Evolutionary conservation across 2,888 invertebrate species (phyloP).

Genomic region (Mesochorus sp.): DNA sequence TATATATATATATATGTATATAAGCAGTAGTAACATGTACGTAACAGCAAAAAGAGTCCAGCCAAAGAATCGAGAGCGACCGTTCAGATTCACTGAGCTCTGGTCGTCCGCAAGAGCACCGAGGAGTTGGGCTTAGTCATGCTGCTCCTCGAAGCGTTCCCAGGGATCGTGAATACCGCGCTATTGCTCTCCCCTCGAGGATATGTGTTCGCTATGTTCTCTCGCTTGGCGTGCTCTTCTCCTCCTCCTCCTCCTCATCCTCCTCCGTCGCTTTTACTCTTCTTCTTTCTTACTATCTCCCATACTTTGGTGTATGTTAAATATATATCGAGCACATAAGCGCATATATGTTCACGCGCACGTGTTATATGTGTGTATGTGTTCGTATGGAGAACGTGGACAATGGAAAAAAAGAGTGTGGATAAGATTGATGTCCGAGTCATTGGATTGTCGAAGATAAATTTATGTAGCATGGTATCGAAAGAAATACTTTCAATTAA

Average conservation of each 20-base stretch:
- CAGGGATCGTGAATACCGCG: constrained; percentile 65
- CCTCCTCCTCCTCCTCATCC: not conserved
- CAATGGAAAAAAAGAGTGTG: constrained; percentile 15
- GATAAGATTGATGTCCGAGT: constrained; percentile 11
- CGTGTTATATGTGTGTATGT: too few species aligned
- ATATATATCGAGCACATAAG: constrained; percentile 7
- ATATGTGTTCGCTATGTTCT: constrained; percentile 55
- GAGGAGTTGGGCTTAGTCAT: constrained; percentile 66
- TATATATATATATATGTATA: not conserved
- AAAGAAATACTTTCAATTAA: too few species aligned
- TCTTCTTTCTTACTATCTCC: constrained; percentile 12
- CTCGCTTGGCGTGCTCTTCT: constrained; percentile 13
- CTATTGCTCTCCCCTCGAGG: constrained; percentile 46
- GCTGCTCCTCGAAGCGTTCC: constrained; percentile 66
- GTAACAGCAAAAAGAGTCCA: constrained; percentile 44
- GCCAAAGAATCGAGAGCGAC: constrained; percentile 57
- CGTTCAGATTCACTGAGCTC: constrained; percentile 61
- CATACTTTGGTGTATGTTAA: constrained; percentile 8
- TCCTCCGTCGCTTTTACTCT: constrained; percentile 6
- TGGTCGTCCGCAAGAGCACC: constrained; percentile 56
- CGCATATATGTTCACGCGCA: constrained; percentile 2
- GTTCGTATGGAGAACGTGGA: not conserved
- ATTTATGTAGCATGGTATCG: too few species aligned
- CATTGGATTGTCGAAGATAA: constrained; percentile 4
- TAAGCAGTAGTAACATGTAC: constrained; percentile 19